phyloP scores from a whole-genome alignment of 2,888 invertebrate species.

The Kryphioiulus occultus region DNA sequence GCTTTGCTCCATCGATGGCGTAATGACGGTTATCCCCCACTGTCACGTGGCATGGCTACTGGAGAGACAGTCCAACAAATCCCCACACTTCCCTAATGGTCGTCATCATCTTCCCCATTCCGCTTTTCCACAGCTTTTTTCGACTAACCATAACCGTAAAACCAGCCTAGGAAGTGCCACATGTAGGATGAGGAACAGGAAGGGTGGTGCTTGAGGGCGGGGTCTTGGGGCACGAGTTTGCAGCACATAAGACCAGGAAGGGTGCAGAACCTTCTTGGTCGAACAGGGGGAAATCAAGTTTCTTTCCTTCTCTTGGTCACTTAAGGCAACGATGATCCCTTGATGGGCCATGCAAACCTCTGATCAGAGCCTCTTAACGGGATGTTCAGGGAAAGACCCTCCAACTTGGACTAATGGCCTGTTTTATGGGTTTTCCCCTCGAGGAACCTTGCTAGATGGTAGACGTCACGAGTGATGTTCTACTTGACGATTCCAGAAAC shows the following conservation, averaged over 20 bases:
- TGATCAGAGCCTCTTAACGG: background rate
- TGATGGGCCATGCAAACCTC: background rate
- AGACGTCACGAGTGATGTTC: background rate
- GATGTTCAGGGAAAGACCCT: background rate
- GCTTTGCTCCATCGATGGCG: background rate
- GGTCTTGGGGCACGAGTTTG: background rate
- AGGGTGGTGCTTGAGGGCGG: background rate
- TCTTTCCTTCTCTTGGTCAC: background rate
- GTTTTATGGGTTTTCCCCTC: background rate
- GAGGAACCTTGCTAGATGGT: background rate
- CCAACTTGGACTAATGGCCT: constrained; percentile 13
- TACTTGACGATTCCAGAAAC: background rate
- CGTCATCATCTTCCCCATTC: background rate
- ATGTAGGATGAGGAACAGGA: background rate
- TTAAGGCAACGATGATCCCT: constrained; percentile 4
- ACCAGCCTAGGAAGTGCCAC: too few species aligned
- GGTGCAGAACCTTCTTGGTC: background rate
- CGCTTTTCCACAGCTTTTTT: background rate
- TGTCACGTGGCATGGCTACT: constrained; percentile 1
- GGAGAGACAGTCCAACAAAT: background rate
- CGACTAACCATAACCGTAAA: background rate
- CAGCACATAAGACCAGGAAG: background rate
- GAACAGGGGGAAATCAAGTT: constrained; percentile 16
- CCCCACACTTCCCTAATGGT: constrained; percentile 23
- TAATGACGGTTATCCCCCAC: constrained; percentile 6